Percentiles rank a stretch among this genome's conserved stretches.
Conservation (phyloP, 2,797 vertebrate genomes). For the Tokudaia muenninki region DNA sequence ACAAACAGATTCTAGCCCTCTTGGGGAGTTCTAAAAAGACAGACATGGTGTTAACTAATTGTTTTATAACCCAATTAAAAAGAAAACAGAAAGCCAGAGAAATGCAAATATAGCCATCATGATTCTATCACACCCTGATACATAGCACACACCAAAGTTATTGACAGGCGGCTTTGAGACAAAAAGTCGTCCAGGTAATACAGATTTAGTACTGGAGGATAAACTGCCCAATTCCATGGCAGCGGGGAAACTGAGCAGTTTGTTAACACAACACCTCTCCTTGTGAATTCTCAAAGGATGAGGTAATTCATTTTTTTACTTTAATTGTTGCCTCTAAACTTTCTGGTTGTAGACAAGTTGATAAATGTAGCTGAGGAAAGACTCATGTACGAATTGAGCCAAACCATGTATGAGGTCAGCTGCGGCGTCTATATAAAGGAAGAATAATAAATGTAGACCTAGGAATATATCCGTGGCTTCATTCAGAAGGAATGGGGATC, state of each 20-base stretch:
- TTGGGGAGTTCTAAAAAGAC: slow-evolving; percentile 85
- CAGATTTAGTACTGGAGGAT: slow-evolving; percentile 42
- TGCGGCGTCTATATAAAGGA: slow-evolving; percentile 55
- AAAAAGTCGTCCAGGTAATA: slow-evolving; percentile 54
- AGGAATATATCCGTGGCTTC: slow-evolving; percentile 43
- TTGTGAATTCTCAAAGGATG: slow-evolving; percentile 75
- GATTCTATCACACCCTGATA: slow-evolving; percentile 85
- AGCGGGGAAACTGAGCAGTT: slow-evolving; percentile 67
- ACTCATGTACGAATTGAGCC: slow-evolving; percentile 66
- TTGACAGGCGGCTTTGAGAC: slow-evolving; percentile 35
- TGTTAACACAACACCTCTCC: slow-evolving; percentile 75
- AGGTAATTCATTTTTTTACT: slow-evolving; percentile 67
- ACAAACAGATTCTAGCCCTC: slow-evolving; percentile 86
- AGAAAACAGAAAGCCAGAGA: slow-evolving; percentile 85
- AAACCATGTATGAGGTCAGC: slow-evolving; percentile 70
- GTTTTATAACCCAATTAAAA: slow-evolving; percentile 92
- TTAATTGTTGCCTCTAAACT: slow-evolving; percentile 75
- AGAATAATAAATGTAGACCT: slow-evolving; percentile 62
- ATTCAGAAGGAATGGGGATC: slow-evolving; percentile 57
- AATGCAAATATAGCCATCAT: slow-evolving; percentile 86
- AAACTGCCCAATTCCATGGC: slow-evolving; percentile 64
- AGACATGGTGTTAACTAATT: slow-evolving; percentile 88
- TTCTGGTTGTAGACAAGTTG: slow-evolving; percentile 76
- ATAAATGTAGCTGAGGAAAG: slow-evolving; percentile 77
- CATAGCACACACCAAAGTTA: slow-evolving; percentile 73